phyloP scores from a whole-genome alignment of 2,113 vertebrate species.

The Microtus ochrogaster region DNA sequence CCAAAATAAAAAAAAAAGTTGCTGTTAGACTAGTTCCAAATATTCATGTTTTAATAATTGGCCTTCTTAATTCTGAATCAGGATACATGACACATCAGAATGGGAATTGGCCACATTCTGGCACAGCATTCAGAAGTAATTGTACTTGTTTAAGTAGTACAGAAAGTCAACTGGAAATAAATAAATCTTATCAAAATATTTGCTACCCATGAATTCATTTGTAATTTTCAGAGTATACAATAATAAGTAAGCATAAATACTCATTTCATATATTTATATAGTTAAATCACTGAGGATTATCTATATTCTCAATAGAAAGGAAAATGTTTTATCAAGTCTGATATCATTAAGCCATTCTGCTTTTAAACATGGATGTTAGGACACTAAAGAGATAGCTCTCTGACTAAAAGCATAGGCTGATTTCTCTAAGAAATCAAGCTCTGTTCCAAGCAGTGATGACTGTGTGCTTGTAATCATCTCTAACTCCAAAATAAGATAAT shows the following conservation, averaged over 20 bases:
- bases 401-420: background rate
- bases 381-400: background rate
- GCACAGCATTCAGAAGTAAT: background rate
- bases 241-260: background rate
- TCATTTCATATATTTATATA: background rate
- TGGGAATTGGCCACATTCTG: background rate
- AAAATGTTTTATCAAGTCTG: background rate
- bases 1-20: background rate
- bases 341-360: background rate
- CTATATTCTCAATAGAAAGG: background rate
- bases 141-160: background rate
- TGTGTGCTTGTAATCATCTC: background rate
- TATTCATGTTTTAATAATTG: background rate
- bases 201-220: background rate
- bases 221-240: background rate
- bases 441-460: fast-evolving
- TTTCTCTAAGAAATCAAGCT: background rate
- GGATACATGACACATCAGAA: background rate
- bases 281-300: background rate
- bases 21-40: too few relatives aligned
- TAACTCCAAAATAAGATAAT: background rate
- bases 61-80: background rate
- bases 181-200: background rate
- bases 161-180: background rate
- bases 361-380: background rate